phyloP scores from a whole-genome alignment of 2,797 vertebrate genomes.

The Hyperoplus immaculatus region DNA sequence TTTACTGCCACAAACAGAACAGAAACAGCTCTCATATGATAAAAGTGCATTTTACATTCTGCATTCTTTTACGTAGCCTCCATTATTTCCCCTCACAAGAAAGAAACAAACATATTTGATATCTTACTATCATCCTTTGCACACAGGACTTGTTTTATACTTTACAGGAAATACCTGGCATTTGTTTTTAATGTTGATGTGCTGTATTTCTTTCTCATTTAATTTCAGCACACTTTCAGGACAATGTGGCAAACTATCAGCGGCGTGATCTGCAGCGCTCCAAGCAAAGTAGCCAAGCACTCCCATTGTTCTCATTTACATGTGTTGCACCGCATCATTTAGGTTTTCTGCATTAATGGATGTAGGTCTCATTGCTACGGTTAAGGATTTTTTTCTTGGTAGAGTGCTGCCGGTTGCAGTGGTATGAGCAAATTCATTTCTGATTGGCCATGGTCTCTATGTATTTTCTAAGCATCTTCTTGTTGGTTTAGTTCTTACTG shows the following conservation, averaged over 20 bases:
- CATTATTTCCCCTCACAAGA: conserved; percentile 32
- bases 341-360: conserved; percentile 65
- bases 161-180: conserved; percentile 27
- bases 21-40: conserved; percentile 25
- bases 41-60: conserved; percentile 68
- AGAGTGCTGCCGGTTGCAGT: conserved; percentile 61
- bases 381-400: conserved; percentile 42
- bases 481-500: conserved; percentile 70
- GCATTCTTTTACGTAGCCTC: conserved; percentile 38
- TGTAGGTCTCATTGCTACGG: conserved; percentile 60
- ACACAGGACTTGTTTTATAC: conserved; percentile 36
- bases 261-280: conserved; percentile 58
- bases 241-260: conserved; percentile 45
- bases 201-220: conserved; percentile 36
- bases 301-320: conserved; percentile 74
- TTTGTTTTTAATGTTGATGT: conserved; percentile 34
- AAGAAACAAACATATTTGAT: conserved; percentile 51
- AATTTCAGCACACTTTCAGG: conserved; percentile 54
- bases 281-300: conserved; percentile 85
- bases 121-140: conserved; percentile 22
- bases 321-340: conserved; percentile 25
- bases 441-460: conserved; percentile 88
- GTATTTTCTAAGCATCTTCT: conserved; percentile 84
- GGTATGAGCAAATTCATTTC: conserved; percentile 64
- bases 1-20: conserved; percentile 51